phyloP scores from a whole-genome alignment of 2,888 invertebrate species.

The Drosophila nr. fundita region DNA sequence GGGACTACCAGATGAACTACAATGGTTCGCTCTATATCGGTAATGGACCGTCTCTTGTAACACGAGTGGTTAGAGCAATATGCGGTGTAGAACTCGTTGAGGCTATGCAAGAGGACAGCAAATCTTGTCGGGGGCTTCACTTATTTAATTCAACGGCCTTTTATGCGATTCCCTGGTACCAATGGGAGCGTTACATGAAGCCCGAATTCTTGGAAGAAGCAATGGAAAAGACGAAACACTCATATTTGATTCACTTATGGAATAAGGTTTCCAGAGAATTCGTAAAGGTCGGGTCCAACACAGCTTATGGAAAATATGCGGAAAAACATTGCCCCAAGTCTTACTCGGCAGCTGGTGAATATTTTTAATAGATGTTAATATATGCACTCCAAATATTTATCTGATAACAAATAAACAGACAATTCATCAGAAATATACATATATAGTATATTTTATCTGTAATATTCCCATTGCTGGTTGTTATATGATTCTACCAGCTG shows the following conservation, averaged over 20 bases:
- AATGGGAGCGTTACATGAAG: constrained; percentile 87
- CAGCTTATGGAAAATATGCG: constrained; percentile 77
- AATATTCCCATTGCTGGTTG: too few relatives aligned
- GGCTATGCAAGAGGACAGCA: constrained; percentile 85
- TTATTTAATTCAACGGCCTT: constrained; percentile 88
- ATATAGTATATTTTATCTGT: too few relatives aligned
- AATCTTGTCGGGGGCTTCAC: constrained; percentile 87
- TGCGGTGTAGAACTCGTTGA: constrained; percentile 86
- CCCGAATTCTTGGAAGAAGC: constrained; percentile 82
- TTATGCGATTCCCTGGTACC: constrained; percentile 87
- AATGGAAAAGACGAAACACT: constrained; percentile 66
- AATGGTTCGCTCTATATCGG: constrained; percentile 85
- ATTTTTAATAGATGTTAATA: constrained; percentile 35
- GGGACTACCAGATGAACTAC: constrained; percentile 86
- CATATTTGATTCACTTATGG: constrained; percentile 82
- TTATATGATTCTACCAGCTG: too few relatives aligned
- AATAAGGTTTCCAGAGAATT: constrained; percentile 72
- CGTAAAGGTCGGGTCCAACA: constrained; percentile 72
- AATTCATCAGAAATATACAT: too few relatives aligned
- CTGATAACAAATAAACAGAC: too few relatives aligned
- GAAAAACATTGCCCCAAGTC: constrained; percentile 80
- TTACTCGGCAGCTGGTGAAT: constrained; percentile 75
- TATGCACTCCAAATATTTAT: too few relatives aligned
- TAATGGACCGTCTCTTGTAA: constrained; percentile 85
- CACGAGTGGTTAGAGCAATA: constrained; percentile 86